Base-by-base conservation (phyloP, 2,113 vertebrate species). In the Pluvianellus socialis region DNA sequence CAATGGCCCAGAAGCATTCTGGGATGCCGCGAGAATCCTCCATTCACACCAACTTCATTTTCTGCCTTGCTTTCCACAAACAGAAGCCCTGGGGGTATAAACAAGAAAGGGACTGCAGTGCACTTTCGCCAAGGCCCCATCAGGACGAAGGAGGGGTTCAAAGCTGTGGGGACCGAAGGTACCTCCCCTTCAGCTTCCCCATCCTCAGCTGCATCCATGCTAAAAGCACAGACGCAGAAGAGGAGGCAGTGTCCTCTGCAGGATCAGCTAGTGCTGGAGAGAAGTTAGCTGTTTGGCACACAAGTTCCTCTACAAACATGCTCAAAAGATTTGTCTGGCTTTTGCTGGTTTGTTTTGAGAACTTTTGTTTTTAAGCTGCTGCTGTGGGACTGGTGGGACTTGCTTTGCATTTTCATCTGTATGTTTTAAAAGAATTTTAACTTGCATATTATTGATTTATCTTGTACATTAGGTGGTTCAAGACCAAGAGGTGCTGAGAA, bases 91-190 rank as follows among this genome's bases (percentile, higher is more conserved):
- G 12, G 3, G 40, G 4, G 1, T 61, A 24, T 33, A 59, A 76
- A 38, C 4, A 30, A 71, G 27, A 44, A 82, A 73, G 30, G 9
- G 6, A 27, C 21, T 32, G 8, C 50, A 58, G 8, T 30, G 14
- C 8, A 13, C 71, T 44, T 72, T 50, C 40, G 13, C 45, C 22
- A 50, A 50, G 49, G 22, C 49, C 49, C 49, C 14, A 17, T 38
- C 40, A n/a, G 38, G 22, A 53, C 17, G 32, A 35, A 33, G 9
- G 0, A 0, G 6, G 17, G 9, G 4, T 58, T 58, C 6, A 35
- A 42, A 63, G 55, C 32, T 72, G 30, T 47, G n/a, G 14, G 9
- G 9, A 44, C 22, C 0, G 2, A 65, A 26, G 9, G 14, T 26
- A 44, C 19, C 27, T 38, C 11, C 19, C 30, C 35, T 42, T 24